Conservation (phyloP, 1,140 invertebrate genomes). For the Lepidurus apus region DNA sequence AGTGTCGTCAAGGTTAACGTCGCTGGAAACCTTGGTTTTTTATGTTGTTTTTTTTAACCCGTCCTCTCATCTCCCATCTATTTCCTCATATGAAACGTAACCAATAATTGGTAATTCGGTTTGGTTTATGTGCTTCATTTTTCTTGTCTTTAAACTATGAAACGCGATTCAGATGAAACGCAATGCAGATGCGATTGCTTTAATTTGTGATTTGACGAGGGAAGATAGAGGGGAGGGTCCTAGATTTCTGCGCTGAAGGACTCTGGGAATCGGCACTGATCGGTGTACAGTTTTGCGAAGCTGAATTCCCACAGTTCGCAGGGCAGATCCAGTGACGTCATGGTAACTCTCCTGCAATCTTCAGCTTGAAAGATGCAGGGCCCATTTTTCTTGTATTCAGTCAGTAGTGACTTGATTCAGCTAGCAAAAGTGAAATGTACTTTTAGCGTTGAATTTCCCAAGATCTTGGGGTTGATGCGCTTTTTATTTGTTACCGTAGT, state of each 20-base stretch:
- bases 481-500: background rate
- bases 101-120: constrained; percentile 19
- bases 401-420: background rate
- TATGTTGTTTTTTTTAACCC: background rate
- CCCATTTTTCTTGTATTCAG: background rate
- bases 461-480: background rate
- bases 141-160: background rate
- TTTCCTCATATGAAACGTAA: background rate
- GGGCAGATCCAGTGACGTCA: background rate
- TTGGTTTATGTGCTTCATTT: background rate
- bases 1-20: background rate
- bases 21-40: background rate
- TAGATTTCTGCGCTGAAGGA: background rate
- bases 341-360: background rate
- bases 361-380: background rate
- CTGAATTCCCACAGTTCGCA: constrained; percentile 3
- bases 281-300: background rate
- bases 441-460: background rate
- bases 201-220: background rate
- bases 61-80: background rate
- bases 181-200: background rate
- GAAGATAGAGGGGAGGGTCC: background rate
- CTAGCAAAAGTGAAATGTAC: background rate
- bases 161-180: background rate
- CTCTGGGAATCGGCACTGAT: background rate